These are phyloP conservation scores for Chauna torquata DNA, from an alignment of 2,113 vertebrate genomes.

Conservation along the genomic window DNA sequence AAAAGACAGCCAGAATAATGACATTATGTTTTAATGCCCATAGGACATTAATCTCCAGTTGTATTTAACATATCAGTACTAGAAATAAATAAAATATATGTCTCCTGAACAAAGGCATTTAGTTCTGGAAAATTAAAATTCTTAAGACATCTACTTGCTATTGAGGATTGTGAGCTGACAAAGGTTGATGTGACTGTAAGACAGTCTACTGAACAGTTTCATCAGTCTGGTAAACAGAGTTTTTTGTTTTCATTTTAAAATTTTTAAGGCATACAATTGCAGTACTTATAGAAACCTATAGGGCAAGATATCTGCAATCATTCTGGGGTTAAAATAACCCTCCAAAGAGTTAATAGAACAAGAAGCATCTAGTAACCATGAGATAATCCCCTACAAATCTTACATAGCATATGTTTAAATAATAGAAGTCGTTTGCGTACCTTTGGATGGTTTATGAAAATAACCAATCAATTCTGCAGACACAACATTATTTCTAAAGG, in stretches of 20 bases:
- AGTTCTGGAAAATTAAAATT: neutral
- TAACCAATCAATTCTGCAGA: conserved; percentile 88
- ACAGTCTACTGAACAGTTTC: neutral
- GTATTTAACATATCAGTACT: neutral
- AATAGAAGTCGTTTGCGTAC: conserved; percentile 79
- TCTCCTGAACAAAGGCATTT: neutral
- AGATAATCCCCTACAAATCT: conserved; percentile 74
- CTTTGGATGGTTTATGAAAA: conserved; percentile 84
- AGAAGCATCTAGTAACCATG: conserved; percentile 50
- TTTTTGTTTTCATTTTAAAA: neutral
- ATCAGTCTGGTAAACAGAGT: neutral
- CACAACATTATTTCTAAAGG: conserved; percentile 88
- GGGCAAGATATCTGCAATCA: neutral
- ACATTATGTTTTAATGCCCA: neutral
- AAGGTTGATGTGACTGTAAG: neutral
- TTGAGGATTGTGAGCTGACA: neutral
- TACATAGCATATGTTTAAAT: conserved; percentile 75
- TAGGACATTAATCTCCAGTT: neutral
- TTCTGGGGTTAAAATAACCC: conserved; percentile 35
- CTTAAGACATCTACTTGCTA: neutral
- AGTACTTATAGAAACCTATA: neutral
- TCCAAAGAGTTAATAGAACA: conserved; percentile 58
- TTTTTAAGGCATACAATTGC: neutral
- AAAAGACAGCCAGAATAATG: neutral
- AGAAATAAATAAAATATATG: neutral